These are phyloP conservation scores for Diadegma fenestrale DNA, from an alignment of 2,888 invertebrate genomes.

Conservation along the genomic window DNA sequence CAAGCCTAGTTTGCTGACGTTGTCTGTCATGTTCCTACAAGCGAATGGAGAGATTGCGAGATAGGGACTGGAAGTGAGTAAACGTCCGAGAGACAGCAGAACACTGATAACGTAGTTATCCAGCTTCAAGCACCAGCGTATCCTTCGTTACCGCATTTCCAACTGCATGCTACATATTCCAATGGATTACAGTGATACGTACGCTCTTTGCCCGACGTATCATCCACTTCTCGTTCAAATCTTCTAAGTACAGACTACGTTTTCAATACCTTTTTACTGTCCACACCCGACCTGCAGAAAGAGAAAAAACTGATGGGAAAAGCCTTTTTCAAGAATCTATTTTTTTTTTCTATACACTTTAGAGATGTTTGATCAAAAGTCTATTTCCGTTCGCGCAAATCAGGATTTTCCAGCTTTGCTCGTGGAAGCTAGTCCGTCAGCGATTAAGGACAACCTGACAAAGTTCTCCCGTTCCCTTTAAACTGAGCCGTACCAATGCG, in stretches of 20 bases:
- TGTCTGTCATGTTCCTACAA: neutral
- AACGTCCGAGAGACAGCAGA: neutral
- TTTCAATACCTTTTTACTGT: slow-evolving; percentile 70
- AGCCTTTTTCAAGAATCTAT: neutral
- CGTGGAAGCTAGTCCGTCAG: neutral
- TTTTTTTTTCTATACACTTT: neutral
- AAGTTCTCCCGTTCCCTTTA: neutral
- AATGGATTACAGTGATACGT: neutral
- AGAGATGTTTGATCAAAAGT: neutral
- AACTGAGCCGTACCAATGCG: neutral
- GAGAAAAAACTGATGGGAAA: neutral
- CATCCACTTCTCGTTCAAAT: slow-evolving; percentile 71
- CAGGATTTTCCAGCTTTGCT: neutral
- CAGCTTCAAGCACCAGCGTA: slow-evolving; percentile 66
- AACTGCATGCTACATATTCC: neutral
- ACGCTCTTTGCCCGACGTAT: slow-evolving; percentile 74
- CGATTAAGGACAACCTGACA: neutral
- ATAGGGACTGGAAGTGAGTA: neutral
- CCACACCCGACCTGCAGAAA: too few species aligned
- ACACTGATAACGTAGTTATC: slow-evolving; percentile 77
- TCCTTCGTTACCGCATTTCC: slow-evolving; percentile 11
- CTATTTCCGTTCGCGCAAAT: neutral
- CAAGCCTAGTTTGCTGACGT: slow-evolving; percentile 11
- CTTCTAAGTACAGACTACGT: neutral
- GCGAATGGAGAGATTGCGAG: slow-evolving; percentile 4